phyloP scores from a whole-genome alignment of 2,888 invertebrate species.

The Antheraea assamensis region DNA sequence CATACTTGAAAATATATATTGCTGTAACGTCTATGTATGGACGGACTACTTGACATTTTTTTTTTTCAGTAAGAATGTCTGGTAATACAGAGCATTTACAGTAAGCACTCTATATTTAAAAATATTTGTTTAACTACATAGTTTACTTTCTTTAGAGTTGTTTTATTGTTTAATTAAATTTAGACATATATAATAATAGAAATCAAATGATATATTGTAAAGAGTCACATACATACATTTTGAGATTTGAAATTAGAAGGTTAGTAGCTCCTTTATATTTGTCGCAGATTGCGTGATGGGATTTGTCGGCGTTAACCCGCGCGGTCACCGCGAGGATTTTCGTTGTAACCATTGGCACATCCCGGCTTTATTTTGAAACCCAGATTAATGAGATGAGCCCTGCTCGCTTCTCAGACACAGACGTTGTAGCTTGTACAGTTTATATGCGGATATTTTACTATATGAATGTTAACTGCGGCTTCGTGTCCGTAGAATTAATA shows the following conservation, averaged over 20 bases:
- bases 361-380: slow-evolving; percentile 74
- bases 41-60: not conserved
- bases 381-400: slow-evolving; percentile 76
- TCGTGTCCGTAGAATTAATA: no score
- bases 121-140: not conserved
- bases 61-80: not conserved
- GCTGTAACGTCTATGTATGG: not conserved
- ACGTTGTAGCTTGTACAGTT: slow-evolving; percentile 41
- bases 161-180: not conserved
- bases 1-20: not conserved
- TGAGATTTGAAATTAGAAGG: not conserved
- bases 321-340: slow-evolving; percentile 66
- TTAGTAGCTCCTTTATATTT: slow-evolving; percentile 57
- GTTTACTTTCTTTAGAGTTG: not conserved
- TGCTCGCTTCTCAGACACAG: slow-evolving; percentile 41
- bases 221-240: not conserved
- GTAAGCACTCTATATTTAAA: not conserved
- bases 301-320: slow-evolving; percentile 62
- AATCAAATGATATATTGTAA: not conserved
- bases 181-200: not conserved
- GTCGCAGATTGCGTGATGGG: slow-evolving; percentile 68
- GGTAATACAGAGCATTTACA: not conserved
- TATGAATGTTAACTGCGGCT: not conserved
- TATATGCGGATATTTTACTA: slow-evolving; percentile 44
- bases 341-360: slow-evolving; percentile 74